Evolutionary conservation across 2,797 vertebrate species (phyloP), one percentile per base, ranked within the genome.

Genomic region (Gobio occitaniae): DNA sequence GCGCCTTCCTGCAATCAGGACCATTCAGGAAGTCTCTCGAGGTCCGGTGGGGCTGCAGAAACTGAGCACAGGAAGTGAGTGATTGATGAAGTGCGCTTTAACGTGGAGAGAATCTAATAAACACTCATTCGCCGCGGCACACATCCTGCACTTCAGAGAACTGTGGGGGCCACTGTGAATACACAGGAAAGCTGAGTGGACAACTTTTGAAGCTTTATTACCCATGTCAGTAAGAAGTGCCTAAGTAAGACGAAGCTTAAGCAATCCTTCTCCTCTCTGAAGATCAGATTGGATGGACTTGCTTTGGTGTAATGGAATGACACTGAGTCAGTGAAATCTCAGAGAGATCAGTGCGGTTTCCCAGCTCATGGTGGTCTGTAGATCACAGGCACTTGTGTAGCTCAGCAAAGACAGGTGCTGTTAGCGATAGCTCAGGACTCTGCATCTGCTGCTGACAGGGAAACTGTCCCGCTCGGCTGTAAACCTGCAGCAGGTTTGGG

Each of bases 11-110:
- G 84, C 80, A 83, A 89, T 84, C 86, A 90, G 70, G 54, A 82
- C 50, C 69, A 82, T 29, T 80, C 87, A 87, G 92, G 91, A 93
- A 93, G 91, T 91, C 86, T 86, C 86, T 56, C 86, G 87, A 89
- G 85, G 84, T 61, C 91, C 90, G 89, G 90, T 93, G 92, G 93
- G 94, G 93, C 90, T 85, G 25, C 72, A 92, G 88, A 92, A 94
- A 90, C 88, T 21, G 90, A 94, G 90, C 90, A 91, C 92, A 94
- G 94, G 93, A 95, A 93, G 90, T 78, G 85, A 87, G 90, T 91
- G 93, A 93, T 90, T 90, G 91, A 92, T 90, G 86, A 90, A 83
- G 89, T 80, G 87, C 81, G 92, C 88, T 90, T 89, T 87, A 78
- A 75, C 83, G 77, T 21, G n/a, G 80, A 89, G 65, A 81, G 76